Base-by-base conservation (phyloP, 53 echinoderm and acorn worm species). In the Apostichopus leukothele region DNA sequence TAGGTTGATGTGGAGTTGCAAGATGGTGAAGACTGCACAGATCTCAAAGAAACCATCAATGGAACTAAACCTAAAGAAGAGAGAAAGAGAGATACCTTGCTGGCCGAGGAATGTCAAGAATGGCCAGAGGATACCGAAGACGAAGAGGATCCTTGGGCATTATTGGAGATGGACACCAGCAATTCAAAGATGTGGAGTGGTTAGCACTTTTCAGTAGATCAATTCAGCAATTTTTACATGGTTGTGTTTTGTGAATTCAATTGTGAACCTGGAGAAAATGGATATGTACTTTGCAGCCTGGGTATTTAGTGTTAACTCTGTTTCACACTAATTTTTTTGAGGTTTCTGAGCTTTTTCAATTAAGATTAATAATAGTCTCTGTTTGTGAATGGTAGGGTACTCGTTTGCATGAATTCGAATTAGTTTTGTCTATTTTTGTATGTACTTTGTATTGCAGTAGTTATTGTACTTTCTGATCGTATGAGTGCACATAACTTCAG, bases 81-180 rank as follows among this genome's bases (percentile, higher is more conserved):
- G 0, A 67, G 67, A 76, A 90, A 88, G 77, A 74, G 81, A 51
- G 90, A 88, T 51, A 76, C 86, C 7, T 78, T 93, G 4, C 87
- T 93, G 10, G 91, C 77, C 14, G 86, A 89, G 16, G 86, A 89
- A 78, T 80, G 86, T 16, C 91, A 89, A 57, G 86, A 89, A 6
- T 51, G 78, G 13, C 75, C 73, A 50, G 90, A 60, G 26, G 79
- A 74, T 9, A 78, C 73, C 12, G 88, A 92, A 50, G 89, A 92
- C 9, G 89, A 89, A 68, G 89, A 88, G 4, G 99, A 99, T 89
- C 99, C 99, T 0, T 99, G 94, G 96, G 96, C 96, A 11, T 83
- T 99, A 68, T 50, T 93, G 27, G 99, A 99, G 51, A 71, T 96
- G 20, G 77, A 92, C n/a, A 88, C 75, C 59, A 57, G 93, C 14